Percentiles rank a stretch among this genome's conserved stretches.
phyloP scores from a whole-genome alignment of 2,113 vertebrate species.

The Dasypus novemcinctus region DNA sequence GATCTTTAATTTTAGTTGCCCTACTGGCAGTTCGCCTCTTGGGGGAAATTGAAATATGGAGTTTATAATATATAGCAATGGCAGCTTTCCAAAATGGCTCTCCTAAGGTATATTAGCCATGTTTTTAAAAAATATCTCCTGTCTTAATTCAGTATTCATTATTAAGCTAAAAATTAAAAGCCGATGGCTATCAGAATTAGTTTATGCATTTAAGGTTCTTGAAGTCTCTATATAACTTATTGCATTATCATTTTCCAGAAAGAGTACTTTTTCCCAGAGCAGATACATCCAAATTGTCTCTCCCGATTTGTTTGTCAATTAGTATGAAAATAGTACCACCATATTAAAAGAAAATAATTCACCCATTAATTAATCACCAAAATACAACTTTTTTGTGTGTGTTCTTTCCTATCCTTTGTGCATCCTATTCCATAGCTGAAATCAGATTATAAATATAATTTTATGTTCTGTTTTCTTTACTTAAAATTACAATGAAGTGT shows the following conservation, averaged over 20 bases:
- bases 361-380: slow-evolving; percentile 14
- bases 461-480: slow-evolving; percentile 45
- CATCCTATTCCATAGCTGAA: slow-evolving; percentile 8
- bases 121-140: not conserved
- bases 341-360: slow-evolving; percentile 41
- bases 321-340: not conserved
- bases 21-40: not conserved
- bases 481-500: slow-evolving; percentile 59
- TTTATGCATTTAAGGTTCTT: not conserved
- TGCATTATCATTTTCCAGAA: slow-evolving; percentile 17
- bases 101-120: not conserved
- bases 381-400: slow-evolving; percentile 35
- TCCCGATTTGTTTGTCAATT: slow-evolving; percentile 7
- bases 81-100: not conserved
- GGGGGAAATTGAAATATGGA: not conserved
- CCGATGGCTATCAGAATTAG: not conserved
- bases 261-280: not conserved
- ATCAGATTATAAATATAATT: slow-evolving; percentile 36
- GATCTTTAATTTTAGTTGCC: slow-evolving; percentile 26
- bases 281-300: slow-evolving; percentile 12
- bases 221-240: not conserved
- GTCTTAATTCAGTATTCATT: not conserved
- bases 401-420: not conserved
- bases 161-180: slow-evolving; percentile 37
- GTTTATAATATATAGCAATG: not conserved